Evolutionary conservation across 2,113 vertebrate species (phyloP), one percentile per base, ranked within the genome.

Genomic region (Thamnaconus septentrionalis): DNA sequence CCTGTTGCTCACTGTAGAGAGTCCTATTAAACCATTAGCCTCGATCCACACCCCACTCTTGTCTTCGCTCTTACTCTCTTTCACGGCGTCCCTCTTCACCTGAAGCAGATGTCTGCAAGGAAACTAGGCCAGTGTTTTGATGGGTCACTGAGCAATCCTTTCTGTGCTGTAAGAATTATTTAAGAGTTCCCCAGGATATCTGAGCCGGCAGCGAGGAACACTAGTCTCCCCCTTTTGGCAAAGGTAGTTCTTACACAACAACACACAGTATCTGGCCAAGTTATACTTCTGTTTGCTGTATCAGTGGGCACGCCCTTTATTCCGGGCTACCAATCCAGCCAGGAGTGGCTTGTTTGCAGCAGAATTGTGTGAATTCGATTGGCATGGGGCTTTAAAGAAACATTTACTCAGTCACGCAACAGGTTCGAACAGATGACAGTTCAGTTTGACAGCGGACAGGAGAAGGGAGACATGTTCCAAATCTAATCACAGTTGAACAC

Each of bases 21-120:
- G 77, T 12, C 54, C 75, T 61, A 81, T 84, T 80, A 88, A 85
- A 89, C 78, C 87, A 89, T 86, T 78, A 87, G 68, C 69, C 68
- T 67, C 59, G 58, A 44, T 48, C 56, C 69, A 52, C 66, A 63
- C 63, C 55, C 61, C 59, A 18, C 56, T 74, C 49, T 69, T 66
- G 18, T 39, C 61, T 53, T 57, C 18, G 18, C 18, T 31, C 18
- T 31, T 31, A 31, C 11, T 1, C 65, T 62, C 79, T 1, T 66
- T 63, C 75, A 12, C 44, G 53, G 47, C 53, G 57, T 72, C 68
- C 48, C 59, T 56, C 44, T 59, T 62, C 50, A 64, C 60, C 66
- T 46, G 69, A 78, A 74, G 66, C 56, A 8, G 39, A 61, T 76
- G 69, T 77, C 71, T 80, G 56, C 42, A 65, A 71, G 68, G 71